A percentile compares a stretch with the other conserved stretches of the same genome.
Conservation (phyloP, 2,888 invertebrate genomes). For the Agrotis puta region DNA sequence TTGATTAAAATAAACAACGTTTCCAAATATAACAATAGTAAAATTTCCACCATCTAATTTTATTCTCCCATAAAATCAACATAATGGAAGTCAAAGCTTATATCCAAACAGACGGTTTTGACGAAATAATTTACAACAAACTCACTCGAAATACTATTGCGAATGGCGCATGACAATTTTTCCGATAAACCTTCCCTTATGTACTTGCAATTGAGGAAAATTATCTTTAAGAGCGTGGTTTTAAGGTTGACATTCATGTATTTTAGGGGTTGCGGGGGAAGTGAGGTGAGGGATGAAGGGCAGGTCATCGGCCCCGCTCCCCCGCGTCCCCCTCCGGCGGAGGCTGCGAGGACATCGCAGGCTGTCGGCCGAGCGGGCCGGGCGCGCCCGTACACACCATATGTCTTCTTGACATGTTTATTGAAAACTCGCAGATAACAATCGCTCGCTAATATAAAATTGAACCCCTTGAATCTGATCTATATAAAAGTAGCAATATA, state of each 20-base stretch:
- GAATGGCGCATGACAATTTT: slow-evolving; percentile 81
- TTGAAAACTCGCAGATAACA: slow-evolving; percentile 71
- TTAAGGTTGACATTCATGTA: slow-evolving; percentile 83
- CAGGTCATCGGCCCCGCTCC: slow-evolving; percentile 82
- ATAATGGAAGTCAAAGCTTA: slow-evolving; percentile 50
- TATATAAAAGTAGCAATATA: slow-evolving; percentile 39
- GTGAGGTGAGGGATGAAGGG: slow-evolving; percentile 77
- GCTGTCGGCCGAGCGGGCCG: slow-evolving; percentile 59
- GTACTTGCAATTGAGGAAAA: slow-evolving; percentile 73
- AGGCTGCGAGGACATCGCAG: slow-evolving; percentile 66
- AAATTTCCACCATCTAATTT: slow-evolving; percentile 7
- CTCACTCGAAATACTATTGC: slow-evolving; percentile 82
- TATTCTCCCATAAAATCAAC: slow-evolving; percentile 10
- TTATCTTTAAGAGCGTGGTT: slow-evolving; percentile 73
- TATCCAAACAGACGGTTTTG: slow-evolving; percentile 58
- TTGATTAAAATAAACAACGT: not conserved
- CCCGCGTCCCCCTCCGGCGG: slow-evolving; percentile 64
- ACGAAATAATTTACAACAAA: slow-evolving; percentile 80
- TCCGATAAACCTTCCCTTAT: slow-evolving; percentile 75
- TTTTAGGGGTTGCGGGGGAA: slow-evolving; percentile 68
- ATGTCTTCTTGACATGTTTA: slow-evolving; percentile 74
- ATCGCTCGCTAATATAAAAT: slow-evolving; percentile 67
- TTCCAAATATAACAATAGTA: not conserved
- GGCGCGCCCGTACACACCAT: slow-evolving; percentile 64
- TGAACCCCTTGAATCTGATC: slow-evolving; percentile 64